Base-by-base conservation (phyloP, 2,888 invertebrate genomes). In the Ligdia adustata region DNA sequence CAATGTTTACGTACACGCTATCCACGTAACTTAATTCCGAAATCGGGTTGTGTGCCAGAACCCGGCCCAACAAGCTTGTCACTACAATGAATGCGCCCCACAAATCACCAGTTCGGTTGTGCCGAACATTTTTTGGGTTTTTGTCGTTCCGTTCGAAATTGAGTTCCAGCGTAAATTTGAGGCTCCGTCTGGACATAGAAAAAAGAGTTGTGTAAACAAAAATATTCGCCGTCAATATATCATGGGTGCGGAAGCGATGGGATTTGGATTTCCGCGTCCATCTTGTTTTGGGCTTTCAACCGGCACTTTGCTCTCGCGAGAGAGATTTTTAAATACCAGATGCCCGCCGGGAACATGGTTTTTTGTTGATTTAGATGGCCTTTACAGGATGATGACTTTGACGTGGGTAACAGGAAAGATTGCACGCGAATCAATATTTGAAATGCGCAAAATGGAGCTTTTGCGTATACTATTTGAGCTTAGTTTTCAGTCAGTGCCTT, bases 41-140 rank as follows among this genome's bases (percentile, higher is more conserved):
- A 73, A 76, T 63, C 77, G 69, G 66, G 68, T 72, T 64, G 79
- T 82, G 77, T 79, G 76, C 64, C 59, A 62, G 74, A n/a, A 61
- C 52, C 62, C 60, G 47, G 63, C 69, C 70, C 75, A 73, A 79
- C 83, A 77, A 78, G 80, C 78, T 77, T 86, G 89, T 86, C 89
- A 82, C 81, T 85, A 82, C 85, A 84, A 88, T 77, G 82, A 78
- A 89, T 88, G 85, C 75, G 72, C 62, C 63, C 82, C 84, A 88
- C 89, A 89, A 89, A 89, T 89, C 89, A 89, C 86, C 72, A 70
- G 77, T 70, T 75, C 75, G 79, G 73, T 73, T 75, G 76, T 69
- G 66, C 66, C 66, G 65, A 60, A 67, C 26, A 74, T 84, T 86
- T 87, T 88, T 37, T 27, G 14, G 37, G 37, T 27, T 27, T 37